Conservation (phyloP, 1,140 invertebrate species). For the Achatina immaculata region DNA sequence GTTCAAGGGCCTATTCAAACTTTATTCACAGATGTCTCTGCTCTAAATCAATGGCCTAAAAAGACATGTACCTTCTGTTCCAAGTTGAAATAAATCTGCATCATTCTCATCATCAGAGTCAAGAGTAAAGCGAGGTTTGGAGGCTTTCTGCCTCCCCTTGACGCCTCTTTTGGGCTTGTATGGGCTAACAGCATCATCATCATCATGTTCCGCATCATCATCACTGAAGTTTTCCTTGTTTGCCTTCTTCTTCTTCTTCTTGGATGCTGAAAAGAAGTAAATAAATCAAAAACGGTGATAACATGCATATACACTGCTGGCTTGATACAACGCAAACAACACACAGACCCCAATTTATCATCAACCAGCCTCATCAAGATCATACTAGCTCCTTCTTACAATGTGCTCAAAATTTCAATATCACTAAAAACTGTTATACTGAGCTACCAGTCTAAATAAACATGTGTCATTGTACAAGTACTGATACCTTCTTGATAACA, state of each 20-base stretch:
- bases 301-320: neutral
- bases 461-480: too few relatives aligned
- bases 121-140: constrained; percentile 54
- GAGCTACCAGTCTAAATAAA: too few relatives aligned
- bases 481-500: too few relatives aligned
- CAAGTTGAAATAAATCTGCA: constrained; percentile 31
- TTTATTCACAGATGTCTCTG: too few relatives aligned
- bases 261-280: constrained; percentile 31
- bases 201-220: constrained; percentile 44
- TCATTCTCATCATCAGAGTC: constrained; percentile 63
- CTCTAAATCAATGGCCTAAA: too few relatives aligned
- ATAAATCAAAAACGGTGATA: neutral
- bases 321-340: neutral
- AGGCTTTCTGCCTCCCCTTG: constrained; percentile 38
- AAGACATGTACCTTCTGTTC: constrained; percentile 30
- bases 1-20: too few relatives aligned
- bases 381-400: too few relatives aligned
- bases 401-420: too few relatives aligned
- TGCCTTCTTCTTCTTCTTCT: constrained; percentile 35
- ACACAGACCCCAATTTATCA: too few relatives aligned
- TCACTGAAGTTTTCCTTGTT: constrained; percentile 40
- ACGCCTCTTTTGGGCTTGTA: constrained; percentile 27
- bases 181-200: constrained; percentile 44
- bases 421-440: too few relatives aligned
- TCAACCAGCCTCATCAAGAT: neutral